Evolutionary conservation across 2,888 invertebrate genomes (phyloP).

Genomic region (Neria commutata): DNA sequence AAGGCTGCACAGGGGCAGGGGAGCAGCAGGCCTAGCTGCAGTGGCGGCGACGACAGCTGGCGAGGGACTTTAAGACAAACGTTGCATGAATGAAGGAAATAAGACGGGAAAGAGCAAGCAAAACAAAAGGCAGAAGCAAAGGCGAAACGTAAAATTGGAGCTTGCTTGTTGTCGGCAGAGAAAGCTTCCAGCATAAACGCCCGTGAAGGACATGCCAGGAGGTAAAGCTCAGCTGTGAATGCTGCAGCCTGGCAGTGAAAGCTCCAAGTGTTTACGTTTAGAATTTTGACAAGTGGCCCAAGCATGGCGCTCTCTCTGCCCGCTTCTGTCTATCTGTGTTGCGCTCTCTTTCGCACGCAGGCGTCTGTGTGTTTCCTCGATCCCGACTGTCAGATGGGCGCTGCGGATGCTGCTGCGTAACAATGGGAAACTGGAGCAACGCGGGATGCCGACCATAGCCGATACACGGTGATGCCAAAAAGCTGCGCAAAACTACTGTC

Average conservation of each 20-base stretch:
- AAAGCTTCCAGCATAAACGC: not conserved
- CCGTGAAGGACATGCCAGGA: too few relatives aligned
- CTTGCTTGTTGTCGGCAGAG: not conserved
- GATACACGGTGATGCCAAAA: not conserved
- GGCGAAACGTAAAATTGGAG: conserved; percentile 3
- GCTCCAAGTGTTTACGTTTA: too few relatives aligned
- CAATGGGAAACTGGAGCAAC: not conserved
- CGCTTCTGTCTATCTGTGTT: too few relatives aligned
- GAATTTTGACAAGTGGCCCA: too few relatives aligned
- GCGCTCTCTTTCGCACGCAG: too few relatives aligned
- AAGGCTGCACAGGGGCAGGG: not conserved
- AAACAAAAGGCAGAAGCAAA: conserved; percentile 17
- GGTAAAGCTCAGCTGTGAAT: too few relatives aligned
- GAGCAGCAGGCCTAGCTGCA: not conserved
- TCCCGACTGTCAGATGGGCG: not conserved
- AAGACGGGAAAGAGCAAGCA: not conserved
- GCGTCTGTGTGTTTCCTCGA: too few relatives aligned
- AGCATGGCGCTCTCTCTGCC: too few relatives aligned
- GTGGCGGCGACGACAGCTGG: not conserved
- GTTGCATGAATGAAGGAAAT: not conserved
- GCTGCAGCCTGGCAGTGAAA: too few relatives aligned
- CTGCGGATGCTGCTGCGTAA: not conserved
- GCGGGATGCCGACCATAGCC: not conserved
- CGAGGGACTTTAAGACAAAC: not conserved
- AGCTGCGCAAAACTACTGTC: not conserved